Conservation (phyloP, 2,888 invertebrate species). For the Abrostola tripartita region DNA sequence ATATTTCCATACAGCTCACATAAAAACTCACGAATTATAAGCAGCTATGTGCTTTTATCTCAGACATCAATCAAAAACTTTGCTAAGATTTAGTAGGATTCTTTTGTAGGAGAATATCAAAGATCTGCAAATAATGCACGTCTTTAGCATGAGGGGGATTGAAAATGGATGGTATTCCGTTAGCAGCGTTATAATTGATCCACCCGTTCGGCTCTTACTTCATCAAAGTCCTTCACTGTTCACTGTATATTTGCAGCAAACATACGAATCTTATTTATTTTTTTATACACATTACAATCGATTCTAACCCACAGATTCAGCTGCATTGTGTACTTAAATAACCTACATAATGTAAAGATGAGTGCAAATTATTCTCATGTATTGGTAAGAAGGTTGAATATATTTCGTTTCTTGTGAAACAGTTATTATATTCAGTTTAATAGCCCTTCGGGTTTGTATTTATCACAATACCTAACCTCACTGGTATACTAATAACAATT, state of each 20-base stretch:
- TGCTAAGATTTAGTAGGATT: no score
- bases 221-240: no score
- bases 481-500: no score
- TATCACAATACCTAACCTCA: background rate
- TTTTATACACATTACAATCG: background rate
- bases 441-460: constrained; percentile 1
- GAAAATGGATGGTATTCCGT: no score
- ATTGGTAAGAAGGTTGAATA: constrained; percentile 59
- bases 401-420: constrained; percentile 59
- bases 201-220: no score
- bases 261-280: background rate
- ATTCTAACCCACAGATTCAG: background rate
- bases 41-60: no score
- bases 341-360: constrained; percentile 15
- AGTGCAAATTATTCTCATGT: constrained; percentile 61
- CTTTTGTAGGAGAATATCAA: no score
- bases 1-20: background rate
- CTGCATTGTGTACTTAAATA: constrained; percentile 11
- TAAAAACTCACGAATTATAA: no score
- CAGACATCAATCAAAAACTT: no score
- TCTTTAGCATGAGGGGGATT: no score
- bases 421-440: constrained; percentile 6
- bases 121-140: no score
- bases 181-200: no score
- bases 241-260: background rate